phyloP scores from a whole-genome alignment of 2,888 invertebrate species.

The Trissoscelio sp. region DNA sequence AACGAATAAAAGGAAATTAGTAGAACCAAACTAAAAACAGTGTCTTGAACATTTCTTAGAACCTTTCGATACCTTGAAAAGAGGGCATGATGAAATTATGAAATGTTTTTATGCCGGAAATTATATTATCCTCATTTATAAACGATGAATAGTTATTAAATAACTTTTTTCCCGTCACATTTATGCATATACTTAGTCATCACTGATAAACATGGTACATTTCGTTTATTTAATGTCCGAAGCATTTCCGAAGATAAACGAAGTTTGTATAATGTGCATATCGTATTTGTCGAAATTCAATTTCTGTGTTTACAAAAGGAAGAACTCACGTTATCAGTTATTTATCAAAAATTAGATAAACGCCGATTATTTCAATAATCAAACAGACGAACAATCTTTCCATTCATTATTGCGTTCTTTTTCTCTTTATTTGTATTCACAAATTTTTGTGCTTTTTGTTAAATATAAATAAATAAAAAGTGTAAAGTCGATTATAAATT shows the following conservation, averaged over 20 bases:
- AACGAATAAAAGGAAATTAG: constrained; percentile 61
- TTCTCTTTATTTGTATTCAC: neutral
- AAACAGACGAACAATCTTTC: constrained; percentile 7
- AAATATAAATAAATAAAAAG: no score
- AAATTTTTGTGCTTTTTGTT: no score
- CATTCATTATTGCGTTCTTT: neutral
- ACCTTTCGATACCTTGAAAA: constrained; percentile 36
- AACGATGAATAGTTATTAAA: no score
- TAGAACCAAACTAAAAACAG: constrained; percentile 53
- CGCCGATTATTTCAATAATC: neutral
- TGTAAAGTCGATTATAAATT: constrained; percentile 26
- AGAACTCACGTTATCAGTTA: constrained; percentile 34
- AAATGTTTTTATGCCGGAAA: no score
- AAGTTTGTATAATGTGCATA: constrained; percentile 39
- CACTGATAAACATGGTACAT: constrained; percentile 23
- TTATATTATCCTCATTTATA: no score
- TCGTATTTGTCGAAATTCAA: constrained; percentile 41
- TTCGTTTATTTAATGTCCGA: constrained; percentile 30
- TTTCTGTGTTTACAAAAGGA: constrained; percentile 48
- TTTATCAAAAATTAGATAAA: constrained; percentile 46
- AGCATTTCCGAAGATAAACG: constrained; percentile 24
- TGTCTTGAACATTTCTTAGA: constrained; percentile 51
- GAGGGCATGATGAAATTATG: constrained; percentile 28
- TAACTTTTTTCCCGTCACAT: no score
- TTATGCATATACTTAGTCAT: constrained; percentile 39